phyloP scores from a whole-genome alignment of 2,888 invertebrate species.

The Drosophila eohydei region DNA sequence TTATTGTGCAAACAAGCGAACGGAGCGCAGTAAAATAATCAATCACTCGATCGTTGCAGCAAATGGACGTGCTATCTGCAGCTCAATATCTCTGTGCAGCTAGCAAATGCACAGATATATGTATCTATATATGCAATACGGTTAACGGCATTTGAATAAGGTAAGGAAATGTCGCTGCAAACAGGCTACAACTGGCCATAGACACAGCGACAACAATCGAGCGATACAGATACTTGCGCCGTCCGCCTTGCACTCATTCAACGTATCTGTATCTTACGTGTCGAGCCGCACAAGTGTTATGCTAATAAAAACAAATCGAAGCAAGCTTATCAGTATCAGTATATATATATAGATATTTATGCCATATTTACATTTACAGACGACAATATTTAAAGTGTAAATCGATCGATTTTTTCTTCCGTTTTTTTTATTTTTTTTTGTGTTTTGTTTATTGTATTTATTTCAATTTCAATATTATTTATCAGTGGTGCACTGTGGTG shows the following conservation, averaged over 20 bases:
- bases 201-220: conserved; percentile 8
- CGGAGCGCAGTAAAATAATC: conserved; percentile 71
- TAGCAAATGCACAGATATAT: conserved; percentile 23
- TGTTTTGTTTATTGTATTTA: conserved; percentile 73
- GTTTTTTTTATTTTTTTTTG: conserved; percentile 14
- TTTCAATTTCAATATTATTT: conserved; percentile 76
- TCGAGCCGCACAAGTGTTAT: conserved; percentile 76
- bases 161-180: conserved; percentile 58
- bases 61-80: conserved; percentile 68
- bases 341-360: conserved; percentile 35
- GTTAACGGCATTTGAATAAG: conserved; percentile 79
- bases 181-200: conserved; percentile 9
- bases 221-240: conserved; percentile 19
- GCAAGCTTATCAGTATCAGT: conserved; percentile 54
- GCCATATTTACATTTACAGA: conserved; percentile 63
- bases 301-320: conserved; percentile 81
- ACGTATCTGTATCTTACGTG: conserved; percentile 23
- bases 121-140: conserved; percentile 16
- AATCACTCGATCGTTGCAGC: conserved; percentile 77
- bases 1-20: conserved; percentile 58
- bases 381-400: conserved; percentile 72
- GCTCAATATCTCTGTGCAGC: conserved; percentile 18
- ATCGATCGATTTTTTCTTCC: conserved; percentile 65
- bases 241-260: conserved; percentile 42
- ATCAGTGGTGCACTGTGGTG: conserved; percentile 40